Evolutionary conservation across 2,797 vertebrate species (phyloP).

Genomic region (Paratrypauchen microcephalus): DNA sequence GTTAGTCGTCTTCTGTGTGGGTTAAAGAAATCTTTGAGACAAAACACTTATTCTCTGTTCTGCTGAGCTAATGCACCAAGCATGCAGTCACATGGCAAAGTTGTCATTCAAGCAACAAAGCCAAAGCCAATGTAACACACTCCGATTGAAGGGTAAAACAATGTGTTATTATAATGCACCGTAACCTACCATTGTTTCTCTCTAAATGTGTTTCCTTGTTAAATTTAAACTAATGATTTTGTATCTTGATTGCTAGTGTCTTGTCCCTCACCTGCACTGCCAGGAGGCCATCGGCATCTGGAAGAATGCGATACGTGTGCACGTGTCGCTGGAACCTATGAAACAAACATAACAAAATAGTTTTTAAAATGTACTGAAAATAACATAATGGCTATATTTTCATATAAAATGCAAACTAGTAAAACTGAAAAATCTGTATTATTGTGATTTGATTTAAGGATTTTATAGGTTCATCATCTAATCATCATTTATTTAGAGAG

Average conservation of each 20-base stretch:
- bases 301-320: slow-evolving; percentile 84
- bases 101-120: slow-evolving; percentile 68
- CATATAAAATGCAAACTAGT: slow-evolving; percentile 29
- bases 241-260: background rate
- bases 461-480: no score
- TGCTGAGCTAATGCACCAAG: slow-evolving; percentile 70
- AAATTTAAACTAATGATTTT: slow-evolving; percentile 19
- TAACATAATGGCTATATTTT: background rate
- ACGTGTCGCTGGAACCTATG: slow-evolving; percentile 81
- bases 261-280: slow-evolving; percentile 80
- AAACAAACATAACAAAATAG: slow-evolving; percentile 1
- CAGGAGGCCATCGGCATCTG: slow-evolving; percentile 79
- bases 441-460: no score
- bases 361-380: slow-evolving; percentile 1
- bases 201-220: slow-evolving; percentile 9
- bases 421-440: background rate
- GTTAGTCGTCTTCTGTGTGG: slow-evolving; percentile 67
- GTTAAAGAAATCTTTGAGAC: slow-evolving; percentile 70
- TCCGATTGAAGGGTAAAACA: slow-evolving; percentile 50
- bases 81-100: slow-evolving; percentile 67
- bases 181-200: slow-evolving; percentile 45
- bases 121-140: slow-evolving; percentile 46
- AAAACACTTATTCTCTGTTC: slow-evolving; percentile 73
- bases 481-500: no score
- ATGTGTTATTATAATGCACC: slow-evolving; percentile 55